Conservation (phyloP, 2,888 invertebrate genomes). For the Drosophila phalerata region DNA sequence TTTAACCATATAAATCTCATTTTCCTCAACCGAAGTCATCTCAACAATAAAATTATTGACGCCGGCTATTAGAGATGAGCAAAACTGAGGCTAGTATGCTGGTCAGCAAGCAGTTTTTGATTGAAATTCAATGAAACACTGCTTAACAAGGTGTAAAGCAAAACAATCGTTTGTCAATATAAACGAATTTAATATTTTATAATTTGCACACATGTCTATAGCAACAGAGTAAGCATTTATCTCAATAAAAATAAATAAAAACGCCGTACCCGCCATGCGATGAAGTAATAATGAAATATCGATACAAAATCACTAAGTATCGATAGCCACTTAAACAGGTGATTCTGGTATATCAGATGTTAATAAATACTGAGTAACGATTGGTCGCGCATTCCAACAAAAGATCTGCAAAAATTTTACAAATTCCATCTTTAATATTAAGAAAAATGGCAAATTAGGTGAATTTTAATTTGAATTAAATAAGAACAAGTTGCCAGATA, state of each 20-base stretch:
- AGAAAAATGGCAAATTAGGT: too few species aligned
- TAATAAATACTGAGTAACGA: too few species aligned
- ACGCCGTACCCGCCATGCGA: background rate
- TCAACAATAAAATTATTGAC: constrained; percentile 1
- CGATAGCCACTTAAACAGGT: constrained; percentile 43
- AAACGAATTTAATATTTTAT: background rate
- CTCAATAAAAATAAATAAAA: background rate
- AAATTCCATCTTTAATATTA: too few species aligned
- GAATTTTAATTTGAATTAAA: too few species aligned
- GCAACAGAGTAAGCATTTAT: background rate
- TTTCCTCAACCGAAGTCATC: constrained; percentile 80
- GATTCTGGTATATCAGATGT: too few species aligned
- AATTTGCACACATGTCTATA: background rate
- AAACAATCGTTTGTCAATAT: too few species aligned
- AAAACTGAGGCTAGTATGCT: constrained; percentile 17
- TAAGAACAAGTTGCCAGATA: too few species aligned
- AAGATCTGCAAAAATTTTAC: too few species aligned
- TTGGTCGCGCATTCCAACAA: too few species aligned
- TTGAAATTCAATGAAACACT: too few species aligned
- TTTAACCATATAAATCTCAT: constrained; percentile 93
- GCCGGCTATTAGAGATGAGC: constrained; percentile 48
- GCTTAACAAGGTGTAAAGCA: too few species aligned
- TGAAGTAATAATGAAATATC: background rate
- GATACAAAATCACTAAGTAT: constrained; percentile 11
- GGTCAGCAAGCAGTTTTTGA: background rate